Conservation (phyloP, 2,888 invertebrate genomes). For the Byasa hedistus region DNA sequence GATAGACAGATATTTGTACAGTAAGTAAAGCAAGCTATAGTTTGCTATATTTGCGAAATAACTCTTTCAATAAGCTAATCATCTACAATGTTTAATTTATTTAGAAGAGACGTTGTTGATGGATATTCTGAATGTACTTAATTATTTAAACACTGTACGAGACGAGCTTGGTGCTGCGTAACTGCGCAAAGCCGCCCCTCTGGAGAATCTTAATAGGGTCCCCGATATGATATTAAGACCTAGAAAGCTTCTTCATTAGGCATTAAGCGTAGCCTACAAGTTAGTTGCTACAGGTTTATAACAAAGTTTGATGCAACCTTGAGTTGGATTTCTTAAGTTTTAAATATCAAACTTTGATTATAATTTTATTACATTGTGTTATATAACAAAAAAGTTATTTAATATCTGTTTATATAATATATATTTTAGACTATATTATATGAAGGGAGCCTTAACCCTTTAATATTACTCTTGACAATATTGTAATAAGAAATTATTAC, state of each 20-base stretch:
- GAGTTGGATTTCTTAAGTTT: neutral
- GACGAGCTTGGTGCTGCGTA: constrained; percentile 4
- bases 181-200: neutral
- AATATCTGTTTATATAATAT: neutral
- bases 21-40: too few relatives aligned
- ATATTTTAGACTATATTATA: too few relatives aligned
- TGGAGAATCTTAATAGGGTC: constrained; percentile 18
- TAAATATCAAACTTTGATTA: neutral
- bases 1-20: too few relatives aligned
- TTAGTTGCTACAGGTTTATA: neutral
- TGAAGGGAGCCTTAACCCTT: too few relatives aligned
- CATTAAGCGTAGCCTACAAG: constrained; percentile 10
- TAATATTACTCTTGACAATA: too few relatives aligned
- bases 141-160: neutral
- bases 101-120: constrained; percentile 3
- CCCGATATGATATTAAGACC: constrained; percentile 5
- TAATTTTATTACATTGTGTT: neutral
- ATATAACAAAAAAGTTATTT: too few relatives aligned
- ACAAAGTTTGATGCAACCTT: neutral
- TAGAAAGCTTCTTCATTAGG: constrained; percentile 18
- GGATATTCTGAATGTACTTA: constrained; percentile 2
- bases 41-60: too few relatives aligned
- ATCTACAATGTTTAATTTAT: too few relatives aligned
- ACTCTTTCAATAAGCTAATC: too few relatives aligned
- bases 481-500: too few relatives aligned